Conservation (phyloP, 2,113 vertebrate species). For the Phalacrocorax pelagicus region DNA sequence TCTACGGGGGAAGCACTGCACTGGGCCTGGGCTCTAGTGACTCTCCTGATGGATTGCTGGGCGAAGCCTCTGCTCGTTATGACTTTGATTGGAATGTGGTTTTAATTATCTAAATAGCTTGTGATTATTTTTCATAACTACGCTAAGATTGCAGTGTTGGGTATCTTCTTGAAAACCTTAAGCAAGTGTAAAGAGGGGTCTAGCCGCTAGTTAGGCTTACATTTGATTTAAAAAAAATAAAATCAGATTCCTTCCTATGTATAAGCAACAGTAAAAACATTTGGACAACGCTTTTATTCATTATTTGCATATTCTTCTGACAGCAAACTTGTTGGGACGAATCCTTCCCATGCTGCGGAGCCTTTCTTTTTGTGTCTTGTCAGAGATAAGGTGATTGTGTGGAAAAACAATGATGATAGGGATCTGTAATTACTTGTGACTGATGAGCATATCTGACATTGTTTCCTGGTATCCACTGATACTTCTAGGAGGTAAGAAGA, state of each 20-base stretch:
- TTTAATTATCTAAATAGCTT: not conserved
- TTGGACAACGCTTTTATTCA: not conserved
- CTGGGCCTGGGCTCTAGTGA: not conserved
- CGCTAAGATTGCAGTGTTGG: not conserved
- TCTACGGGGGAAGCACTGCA: not conserved
- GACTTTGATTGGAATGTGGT: not conserved
- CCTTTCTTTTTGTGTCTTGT: not conserved
- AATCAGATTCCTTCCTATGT: not conserved
- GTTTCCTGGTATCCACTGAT: conserved; percentile 19
- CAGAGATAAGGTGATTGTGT: conserved; percentile 34
- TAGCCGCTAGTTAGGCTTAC: not conserved
- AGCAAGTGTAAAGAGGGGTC: not conserved
- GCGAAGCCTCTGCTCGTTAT: not conserved
- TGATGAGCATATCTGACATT: conserved; percentile 41
- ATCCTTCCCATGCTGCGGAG: not conserved
- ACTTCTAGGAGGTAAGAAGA: not conserved
- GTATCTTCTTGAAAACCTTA: not conserved
- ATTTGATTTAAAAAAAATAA: not conserved
- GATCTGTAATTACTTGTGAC: conserved; percentile 50
- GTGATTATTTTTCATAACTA: not conserved
- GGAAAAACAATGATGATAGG: conserved; percentile 41
- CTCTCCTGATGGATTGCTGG: not conserved
- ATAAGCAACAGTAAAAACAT: not conserved
- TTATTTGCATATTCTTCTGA: not conserved
- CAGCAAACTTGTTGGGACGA: not conserved